phyloP scores from a whole-genome alignment of 2,113 vertebrate species.

The Cottus gobio region DNA sequence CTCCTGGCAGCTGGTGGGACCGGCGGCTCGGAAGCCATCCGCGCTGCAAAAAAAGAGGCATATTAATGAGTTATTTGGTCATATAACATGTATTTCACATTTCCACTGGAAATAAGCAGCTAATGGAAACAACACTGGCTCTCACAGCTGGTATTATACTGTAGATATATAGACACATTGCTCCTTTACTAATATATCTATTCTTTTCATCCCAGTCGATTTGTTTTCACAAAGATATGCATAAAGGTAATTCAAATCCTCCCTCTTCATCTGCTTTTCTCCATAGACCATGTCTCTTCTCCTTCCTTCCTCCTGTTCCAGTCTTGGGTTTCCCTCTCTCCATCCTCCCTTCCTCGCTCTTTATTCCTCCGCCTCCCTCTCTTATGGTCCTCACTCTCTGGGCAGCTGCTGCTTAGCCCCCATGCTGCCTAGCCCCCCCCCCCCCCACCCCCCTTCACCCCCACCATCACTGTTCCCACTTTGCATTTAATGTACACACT shows the following conservation, averaged over 20 bases:
- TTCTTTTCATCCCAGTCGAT: neutral
- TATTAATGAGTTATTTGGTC: conserved; percentile 10
- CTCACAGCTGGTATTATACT: neutral
- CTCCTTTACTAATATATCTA: neutral
- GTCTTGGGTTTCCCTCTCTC: conserved; percentile 13
- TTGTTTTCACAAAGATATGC: neutral
- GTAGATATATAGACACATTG: neutral
- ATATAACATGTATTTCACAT: neutral
- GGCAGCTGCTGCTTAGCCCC: conserved; percentile 83
- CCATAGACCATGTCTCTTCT: neutral
- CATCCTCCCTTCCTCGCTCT: conserved; percentile 14
- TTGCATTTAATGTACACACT: neutral
- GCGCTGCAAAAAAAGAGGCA: conserved; percentile 12
- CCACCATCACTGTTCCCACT: neutral
- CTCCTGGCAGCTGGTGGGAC: conserved; percentile 86
- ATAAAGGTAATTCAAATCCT: neutral
- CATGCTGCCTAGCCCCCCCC: no score
- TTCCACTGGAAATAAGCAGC: neutral
- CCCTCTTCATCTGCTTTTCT: conserved; percentile 5
- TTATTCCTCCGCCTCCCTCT: conserved; percentile 18
- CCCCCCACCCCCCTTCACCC: conserved; percentile 22
- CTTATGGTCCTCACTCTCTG: conserved; percentile 75
- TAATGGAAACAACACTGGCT: neutral
- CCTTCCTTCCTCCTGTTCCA: neutral
- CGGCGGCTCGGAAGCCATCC: conserved; percentile 32